Conservation (phyloP, 1,140 invertebrate species). For the Polypedilum vanderplanki region DNA sequence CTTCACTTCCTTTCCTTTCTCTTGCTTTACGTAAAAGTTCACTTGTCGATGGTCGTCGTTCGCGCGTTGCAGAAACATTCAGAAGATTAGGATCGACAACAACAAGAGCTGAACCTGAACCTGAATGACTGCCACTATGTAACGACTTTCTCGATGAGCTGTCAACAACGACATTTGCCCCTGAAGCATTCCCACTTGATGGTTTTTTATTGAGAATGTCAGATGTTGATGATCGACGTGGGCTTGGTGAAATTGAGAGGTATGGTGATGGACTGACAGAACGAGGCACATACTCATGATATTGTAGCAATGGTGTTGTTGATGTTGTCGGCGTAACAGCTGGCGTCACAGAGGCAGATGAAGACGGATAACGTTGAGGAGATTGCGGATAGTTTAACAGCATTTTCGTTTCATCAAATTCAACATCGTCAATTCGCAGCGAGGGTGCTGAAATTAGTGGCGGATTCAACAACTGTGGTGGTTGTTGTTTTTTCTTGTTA, state of each 20-base stretch:
- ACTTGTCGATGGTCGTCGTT: conserved; percentile 40
- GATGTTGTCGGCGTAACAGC: conserved; percentile 29
- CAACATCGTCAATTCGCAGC: conserved; percentile 40
- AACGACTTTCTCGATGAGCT: conserved; percentile 30
- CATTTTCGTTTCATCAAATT: conserved; percentile 36
- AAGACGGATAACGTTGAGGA: conserved; percentile 35
- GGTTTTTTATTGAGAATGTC: conserved; percentile 30
- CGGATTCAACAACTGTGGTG: neutral
- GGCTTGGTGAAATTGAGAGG: conserved; percentile 28
- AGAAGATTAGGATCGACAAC: conserved; percentile 37
- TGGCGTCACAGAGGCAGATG: conserved; percentile 34
- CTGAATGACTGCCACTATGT: conserved; percentile 34
- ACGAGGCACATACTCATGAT: conserved; percentile 26
- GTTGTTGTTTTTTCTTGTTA: neutral
- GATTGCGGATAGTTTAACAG: conserved; percentile 36
- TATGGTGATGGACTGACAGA: conserved; percentile 30
- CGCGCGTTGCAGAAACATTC: conserved; percentile 33
- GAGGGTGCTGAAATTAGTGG: conserved; percentile 35
- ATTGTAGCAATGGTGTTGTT: conserved; percentile 34
- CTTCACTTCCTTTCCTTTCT: conserved; percentile 41
- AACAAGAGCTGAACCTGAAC: conserved; percentile 41
- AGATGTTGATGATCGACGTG: conserved; percentile 34
- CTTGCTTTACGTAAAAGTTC: conserved; percentile 40
- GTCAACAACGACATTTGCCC: conserved; percentile 29
- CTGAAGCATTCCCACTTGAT: neutral